Percentiles rank a stretch among this genome's conserved stretches.
phyloP scores from a whole-genome alignment of 35 echinoderm and acorn worm genomes.

The Ophiothrix spiculata region DNA sequence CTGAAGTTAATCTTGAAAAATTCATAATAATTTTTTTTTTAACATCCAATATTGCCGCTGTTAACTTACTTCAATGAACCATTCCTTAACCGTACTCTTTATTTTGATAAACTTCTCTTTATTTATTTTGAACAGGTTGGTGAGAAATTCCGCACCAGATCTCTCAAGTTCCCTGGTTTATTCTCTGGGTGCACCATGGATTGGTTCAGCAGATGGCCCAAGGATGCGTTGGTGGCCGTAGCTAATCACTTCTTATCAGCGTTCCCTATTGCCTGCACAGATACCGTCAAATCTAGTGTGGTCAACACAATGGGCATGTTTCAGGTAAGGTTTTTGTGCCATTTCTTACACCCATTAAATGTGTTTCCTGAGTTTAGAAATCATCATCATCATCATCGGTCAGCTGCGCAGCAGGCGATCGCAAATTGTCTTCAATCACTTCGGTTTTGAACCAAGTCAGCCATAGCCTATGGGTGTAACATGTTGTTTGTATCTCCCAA shows the following conservation, averaged over 20 bases:
- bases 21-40: not conserved
- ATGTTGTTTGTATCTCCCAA: too few species aligned
- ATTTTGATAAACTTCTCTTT: too few species aligned
- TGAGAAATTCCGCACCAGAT: conserved; percentile 97
- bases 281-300: conserved; percentile 77
- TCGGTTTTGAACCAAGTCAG: not conserved
- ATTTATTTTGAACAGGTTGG: conserved; percentile 73
- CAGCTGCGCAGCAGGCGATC: too few species aligned
- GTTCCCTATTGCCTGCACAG: conserved; percentile 86
- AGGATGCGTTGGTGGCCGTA: conserved; percentile 94
- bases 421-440: too few species aligned
- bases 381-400: too few species aligned
- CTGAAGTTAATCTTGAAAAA: not conserved
- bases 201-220: conserved; percentile 98
- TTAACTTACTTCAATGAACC: too few species aligned
- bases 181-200: conserved; percentile 99
- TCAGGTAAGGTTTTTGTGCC: conserved; percentile 33
- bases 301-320: conserved; percentile 67
- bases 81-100: not conserved
- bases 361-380: too few species aligned
- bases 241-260: conserved; percentile 84
- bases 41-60: not conserved
- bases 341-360: too few species aligned
- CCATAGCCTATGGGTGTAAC: too few species aligned
- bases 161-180: conserved; percentile 94